Evolutionary conservation across 1,140 invertebrate genomes (phyloP).

Genomic region (Gryllus bimaculatus): DNA sequence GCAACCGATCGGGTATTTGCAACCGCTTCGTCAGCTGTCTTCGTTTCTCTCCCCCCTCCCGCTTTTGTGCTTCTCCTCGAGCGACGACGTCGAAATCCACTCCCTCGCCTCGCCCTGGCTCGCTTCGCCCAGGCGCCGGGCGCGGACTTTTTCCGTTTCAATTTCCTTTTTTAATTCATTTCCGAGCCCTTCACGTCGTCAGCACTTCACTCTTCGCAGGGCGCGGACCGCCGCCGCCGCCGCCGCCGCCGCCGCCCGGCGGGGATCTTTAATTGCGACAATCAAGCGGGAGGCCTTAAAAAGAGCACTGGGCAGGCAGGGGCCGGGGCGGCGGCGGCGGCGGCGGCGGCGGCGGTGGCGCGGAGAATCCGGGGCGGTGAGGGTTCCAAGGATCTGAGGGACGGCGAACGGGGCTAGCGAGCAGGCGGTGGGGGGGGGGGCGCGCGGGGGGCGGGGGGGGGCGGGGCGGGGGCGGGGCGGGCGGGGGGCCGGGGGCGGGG

Average conservation of each 20-base stretch:
- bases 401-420: background rate
- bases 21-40: background rate
- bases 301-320: background rate
- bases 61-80: background rate
- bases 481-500: no score
- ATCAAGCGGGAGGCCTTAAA: background rate
- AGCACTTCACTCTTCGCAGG: background rate
- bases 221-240: no score
- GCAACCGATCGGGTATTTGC: background rate
- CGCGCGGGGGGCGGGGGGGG: no score
- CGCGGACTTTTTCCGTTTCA: background rate
- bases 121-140: no score
- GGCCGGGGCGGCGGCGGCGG: no score
- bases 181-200: background rate
- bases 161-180: constrained; percentile 1
- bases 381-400: background rate
- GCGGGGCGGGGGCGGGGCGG: no score
- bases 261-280: background rate
- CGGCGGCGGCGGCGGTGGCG: no score
- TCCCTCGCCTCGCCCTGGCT: background rate
- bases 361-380: background rate
- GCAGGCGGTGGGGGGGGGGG: background rate
- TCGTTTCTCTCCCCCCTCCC: background rate
- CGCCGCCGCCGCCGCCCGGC: no score
- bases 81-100: no score